Conservation (phyloP, 2,113 vertebrate genomes). For the Genyomyrus donnyi region DNA sequence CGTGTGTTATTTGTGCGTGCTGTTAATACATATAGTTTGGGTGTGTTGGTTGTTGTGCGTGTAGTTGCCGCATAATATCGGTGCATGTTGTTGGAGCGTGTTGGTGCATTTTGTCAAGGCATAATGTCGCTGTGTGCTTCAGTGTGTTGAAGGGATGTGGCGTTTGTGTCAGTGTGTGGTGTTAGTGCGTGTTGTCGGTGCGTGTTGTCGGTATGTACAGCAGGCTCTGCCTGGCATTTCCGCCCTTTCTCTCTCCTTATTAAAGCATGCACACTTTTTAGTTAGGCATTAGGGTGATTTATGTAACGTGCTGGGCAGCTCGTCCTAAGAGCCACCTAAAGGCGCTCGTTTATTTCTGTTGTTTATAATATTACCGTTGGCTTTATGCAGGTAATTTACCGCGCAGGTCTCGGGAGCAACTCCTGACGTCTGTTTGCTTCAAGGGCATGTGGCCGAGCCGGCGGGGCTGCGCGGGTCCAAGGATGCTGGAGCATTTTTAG, state of each 20-base stretch:
- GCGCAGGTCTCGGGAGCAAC: conserved; percentile 45
- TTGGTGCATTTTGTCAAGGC: too few relatives aligned
- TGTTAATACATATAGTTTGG: too few relatives aligned
- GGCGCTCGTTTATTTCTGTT: conserved; percentile 53
- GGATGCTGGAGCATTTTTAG: not conserved
- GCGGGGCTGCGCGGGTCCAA: not conserved
- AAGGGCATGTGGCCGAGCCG: conserved; percentile 46
- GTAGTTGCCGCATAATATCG: too few relatives aligned
- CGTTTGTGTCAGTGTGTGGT: too few relatives aligned
- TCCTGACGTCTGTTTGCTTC: conserved; percentile 45
- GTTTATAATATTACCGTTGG: conserved; percentile 47
- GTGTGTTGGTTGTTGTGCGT: too few relatives aligned
- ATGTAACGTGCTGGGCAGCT: conserved; percentile 47
- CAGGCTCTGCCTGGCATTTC: not conserved
- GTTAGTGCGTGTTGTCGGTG: too few relatives aligned
- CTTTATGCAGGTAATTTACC: conserved; percentile 56
- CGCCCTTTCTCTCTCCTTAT: conserved; percentile 36
- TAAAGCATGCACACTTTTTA: conserved; percentile 59
- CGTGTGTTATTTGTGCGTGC: too few relatives aligned
- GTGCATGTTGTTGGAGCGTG: too few relatives aligned
- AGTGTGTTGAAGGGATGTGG: too few relatives aligned
- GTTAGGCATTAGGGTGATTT: conserved; percentile 61
- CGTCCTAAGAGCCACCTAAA: conserved; percentile 52
- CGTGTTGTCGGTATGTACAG: not conserved
- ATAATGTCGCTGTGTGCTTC: too few relatives aligned